These are phyloP conservation scores for Anas bernieri DNA, from an alignment of 2,797 vertebrate genomes.

Conservation along the genomic window DNA sequence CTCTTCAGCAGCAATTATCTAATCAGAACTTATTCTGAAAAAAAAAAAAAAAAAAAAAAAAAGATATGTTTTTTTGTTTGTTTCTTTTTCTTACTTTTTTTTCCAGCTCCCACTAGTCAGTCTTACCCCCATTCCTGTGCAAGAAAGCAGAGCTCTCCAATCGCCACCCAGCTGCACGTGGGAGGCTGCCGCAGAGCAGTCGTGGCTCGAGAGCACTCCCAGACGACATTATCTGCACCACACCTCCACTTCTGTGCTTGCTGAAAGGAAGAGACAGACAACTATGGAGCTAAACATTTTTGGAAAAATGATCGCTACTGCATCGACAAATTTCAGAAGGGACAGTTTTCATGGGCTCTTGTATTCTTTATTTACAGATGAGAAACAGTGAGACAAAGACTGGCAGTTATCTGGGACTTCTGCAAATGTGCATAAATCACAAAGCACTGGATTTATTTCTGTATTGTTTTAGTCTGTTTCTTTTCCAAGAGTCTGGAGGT, in stretches of 20 bases:
- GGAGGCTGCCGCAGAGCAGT: neutral
- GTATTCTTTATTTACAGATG: neutral
- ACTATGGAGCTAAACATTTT: fast-evolving
- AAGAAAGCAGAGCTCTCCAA: neutral
- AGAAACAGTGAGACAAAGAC: neutral
- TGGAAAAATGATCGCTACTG: fast-evolving
- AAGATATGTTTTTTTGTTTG: neutral
- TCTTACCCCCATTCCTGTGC: neutral
- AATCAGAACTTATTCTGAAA: slow-evolving; percentile 25
- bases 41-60: neutral
- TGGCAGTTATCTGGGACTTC: neutral
- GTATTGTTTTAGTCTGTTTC: neutral
- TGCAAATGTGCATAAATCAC: neutral
- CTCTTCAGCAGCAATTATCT: neutral
- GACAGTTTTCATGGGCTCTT: neutral
- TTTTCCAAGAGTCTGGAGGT: neutral
- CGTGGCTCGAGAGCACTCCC: neutral
- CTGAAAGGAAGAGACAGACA: neutral
- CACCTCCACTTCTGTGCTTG: neutral
- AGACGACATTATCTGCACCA: neutral
- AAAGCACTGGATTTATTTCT: neutral
- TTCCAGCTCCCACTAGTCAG: neutral
- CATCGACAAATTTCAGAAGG: neutral
- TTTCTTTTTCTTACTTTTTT: neutral
- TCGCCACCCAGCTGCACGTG: neutral